Conservation (phyloP, 2,113 vertebrate genomes). For the Rhagologus leucostigma region DNA sequence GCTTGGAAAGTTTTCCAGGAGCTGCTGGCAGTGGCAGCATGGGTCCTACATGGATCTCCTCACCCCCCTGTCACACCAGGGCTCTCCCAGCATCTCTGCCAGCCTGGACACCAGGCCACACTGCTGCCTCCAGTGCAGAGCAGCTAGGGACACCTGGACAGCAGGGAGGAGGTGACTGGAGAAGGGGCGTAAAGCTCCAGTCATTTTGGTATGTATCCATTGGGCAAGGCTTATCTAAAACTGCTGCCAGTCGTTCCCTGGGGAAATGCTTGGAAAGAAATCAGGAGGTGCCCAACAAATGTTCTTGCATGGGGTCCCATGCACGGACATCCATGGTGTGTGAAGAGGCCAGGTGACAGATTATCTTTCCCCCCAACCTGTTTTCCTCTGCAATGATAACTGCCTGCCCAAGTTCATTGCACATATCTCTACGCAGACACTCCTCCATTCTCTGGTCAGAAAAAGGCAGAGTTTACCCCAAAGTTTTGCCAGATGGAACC, state of each 20-base stretch:
- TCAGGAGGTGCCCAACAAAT: background rate
- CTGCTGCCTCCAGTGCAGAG: background rate
- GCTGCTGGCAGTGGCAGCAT: background rate
- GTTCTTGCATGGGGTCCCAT: background rate
- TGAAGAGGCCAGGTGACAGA: background rate
- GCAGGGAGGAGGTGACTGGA: background rate
- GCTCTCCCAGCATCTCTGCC: background rate
- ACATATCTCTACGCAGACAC: rapidly evolving
- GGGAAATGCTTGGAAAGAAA: background rate
- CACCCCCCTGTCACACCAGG: rapidly evolving
- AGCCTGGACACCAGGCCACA: rapidly evolving
- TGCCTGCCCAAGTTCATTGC: background rate
- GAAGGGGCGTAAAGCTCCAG: background rate
- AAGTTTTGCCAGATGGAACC: background rate
- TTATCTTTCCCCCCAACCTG: background rate
- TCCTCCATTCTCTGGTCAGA: background rate
- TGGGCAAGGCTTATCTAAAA: background rate
- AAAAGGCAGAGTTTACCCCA: background rate
- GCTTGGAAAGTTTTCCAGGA: background rate
- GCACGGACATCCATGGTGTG: background rate
- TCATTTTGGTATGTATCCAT: background rate
- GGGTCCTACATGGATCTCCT: background rate
- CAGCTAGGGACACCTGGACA: background rate
- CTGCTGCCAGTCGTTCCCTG: background rate
- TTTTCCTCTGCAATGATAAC: background rate